Evolutionary conservation across 2,888 invertebrate genomes (phyloP).

Genomic region (Periphyllus acericola): DNA sequence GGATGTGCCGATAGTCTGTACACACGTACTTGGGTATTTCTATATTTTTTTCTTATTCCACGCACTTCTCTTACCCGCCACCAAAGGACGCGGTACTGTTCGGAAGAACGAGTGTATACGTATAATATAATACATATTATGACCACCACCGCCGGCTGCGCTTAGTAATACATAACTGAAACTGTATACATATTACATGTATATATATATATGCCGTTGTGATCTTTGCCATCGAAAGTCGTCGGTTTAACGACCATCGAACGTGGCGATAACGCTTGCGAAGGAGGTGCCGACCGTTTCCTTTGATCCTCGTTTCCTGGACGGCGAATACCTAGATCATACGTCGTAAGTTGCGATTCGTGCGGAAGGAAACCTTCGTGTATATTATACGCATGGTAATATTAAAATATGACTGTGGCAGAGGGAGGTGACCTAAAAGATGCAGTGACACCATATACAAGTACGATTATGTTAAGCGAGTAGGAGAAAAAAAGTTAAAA

Average conservation of each 20-base stretch:
- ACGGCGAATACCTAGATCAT: too few relatives aligned
- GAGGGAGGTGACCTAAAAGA: too few relatives aligned
- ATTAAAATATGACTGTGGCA: too few relatives aligned
- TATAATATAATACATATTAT: neutral
- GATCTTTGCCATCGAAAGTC: neutral
- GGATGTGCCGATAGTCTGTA: slow-evolving; percentile 31
- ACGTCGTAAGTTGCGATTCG: too few relatives aligned
- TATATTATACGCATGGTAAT: too few relatives aligned
- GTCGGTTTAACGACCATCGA: neutral
- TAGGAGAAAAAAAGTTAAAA: too few relatives aligned
- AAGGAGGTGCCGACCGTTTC: neutral
- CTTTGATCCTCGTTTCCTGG: neutral
- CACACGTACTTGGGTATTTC: slow-evolving; percentile 5
- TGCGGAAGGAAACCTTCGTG: too few relatives aligned
- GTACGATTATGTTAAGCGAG: too few relatives aligned
- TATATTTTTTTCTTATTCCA: neutral
- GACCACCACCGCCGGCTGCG: too few relatives aligned
- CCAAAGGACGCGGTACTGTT: neutral
- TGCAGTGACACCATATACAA: too few relatives aligned
- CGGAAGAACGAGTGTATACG: neutral
- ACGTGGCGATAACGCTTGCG: neutral
- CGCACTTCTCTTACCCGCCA: neutral
- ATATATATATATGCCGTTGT: too few relatives aligned
- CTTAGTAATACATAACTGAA: neutral
- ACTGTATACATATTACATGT: neutral